phyloP scores from a whole-genome alignment of 2,888 invertebrate species.

The Endomychus coccineus region DNA sequence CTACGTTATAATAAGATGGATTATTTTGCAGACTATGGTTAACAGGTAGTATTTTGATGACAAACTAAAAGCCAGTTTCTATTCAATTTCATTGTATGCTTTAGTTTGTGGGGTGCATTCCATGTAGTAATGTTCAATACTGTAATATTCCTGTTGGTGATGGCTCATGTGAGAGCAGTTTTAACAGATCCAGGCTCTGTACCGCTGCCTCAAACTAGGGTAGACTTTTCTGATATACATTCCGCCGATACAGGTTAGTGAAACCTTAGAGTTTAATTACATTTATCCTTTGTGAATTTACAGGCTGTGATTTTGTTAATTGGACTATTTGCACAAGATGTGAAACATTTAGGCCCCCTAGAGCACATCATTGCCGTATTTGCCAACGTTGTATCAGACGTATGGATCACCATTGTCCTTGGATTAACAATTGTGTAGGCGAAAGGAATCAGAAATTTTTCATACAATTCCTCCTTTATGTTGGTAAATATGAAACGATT shows the following conservation, averaged over 20 bases:
- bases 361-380: conserved; percentile 83
- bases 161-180: conserved; percentile 78
- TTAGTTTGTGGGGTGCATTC: conserved; percentile 73
- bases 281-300: conserved; percentile 8
- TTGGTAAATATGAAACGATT: conserved; percentile 49
- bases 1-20: conserved; percentile 79
- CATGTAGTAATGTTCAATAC: conserved; percentile 75
- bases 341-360: conserved; percentile 73
- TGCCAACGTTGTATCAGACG: conserved; percentile 73
- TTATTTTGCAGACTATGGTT: conserved; percentile 72
- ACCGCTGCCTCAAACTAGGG: conserved; percentile 61
- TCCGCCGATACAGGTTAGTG: conserved; percentile 46
- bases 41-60: conserved; percentile 55
- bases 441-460: conserved; percentile 90
- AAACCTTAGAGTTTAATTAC: too few relatives aligned
- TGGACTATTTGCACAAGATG: conserved; percentile 79
- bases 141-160: conserved; percentile 62
- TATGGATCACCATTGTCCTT: conserved; percentile 85
- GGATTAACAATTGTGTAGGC: conserved; percentile 92
- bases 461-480: conserved; percentile 78
- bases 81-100: conserved; percentile 26
- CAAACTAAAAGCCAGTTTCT: conserved; percentile 1
- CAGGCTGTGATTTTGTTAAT: conserved; percentile 52
- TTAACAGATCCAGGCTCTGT: conserved; percentile 86
- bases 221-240: conserved; percentile 77